Evolutionary conservation across 2,113 vertebrate genomes (phyloP), one percentile per base, ranked within the genome.

Genomic region (Donacobius atricapilla): DNA sequence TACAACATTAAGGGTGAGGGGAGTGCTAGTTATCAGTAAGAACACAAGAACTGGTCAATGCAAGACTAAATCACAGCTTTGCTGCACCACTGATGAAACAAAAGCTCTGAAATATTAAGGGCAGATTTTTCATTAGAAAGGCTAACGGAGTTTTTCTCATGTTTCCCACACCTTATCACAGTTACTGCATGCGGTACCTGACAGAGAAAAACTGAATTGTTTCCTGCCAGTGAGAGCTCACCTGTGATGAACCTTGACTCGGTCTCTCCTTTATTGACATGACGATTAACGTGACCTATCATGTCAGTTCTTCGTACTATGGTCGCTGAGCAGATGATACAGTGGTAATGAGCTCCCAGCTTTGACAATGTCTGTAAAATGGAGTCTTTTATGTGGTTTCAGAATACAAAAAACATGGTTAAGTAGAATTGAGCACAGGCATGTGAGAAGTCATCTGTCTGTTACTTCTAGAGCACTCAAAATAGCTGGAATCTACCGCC

Each of bases 201-300:
- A 23, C 25, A 64, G 16, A 45, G 56, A 23, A n/a, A 54, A 28
- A 28, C 3, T 5, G 37, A 56, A 7, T 25, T 25, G 45, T 28
- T 57, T 50, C 18, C 33, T 2, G 5, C 10, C 58, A 39, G 35
- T 7, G 50, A 72, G 44, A 83, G 94, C 95, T 93, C 95, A 98
- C 98, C 97, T 57, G 97, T 97, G 16, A 80, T 96, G 97, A 99
- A 99, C 71, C 98, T 98, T 53, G 98, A 98, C 72, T 99, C 98
- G 1, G 98, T 99, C 97, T 99, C 99, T 75, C 99, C 99, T 96
- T 99, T 99, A 96, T 99, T 99, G 75, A 99, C 96, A 10, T 99
- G 99, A 10, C 99, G 98, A 54, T 98, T 99, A 39, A 99, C 97
- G 94, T 99, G 99, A 82, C 99, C 98, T 73, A 99, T 94, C 99